These are phyloP conservation scores for Esox niger DNA, from an alignment of 2,113 vertebrate genomes.

Conservation along the genomic window DNA sequence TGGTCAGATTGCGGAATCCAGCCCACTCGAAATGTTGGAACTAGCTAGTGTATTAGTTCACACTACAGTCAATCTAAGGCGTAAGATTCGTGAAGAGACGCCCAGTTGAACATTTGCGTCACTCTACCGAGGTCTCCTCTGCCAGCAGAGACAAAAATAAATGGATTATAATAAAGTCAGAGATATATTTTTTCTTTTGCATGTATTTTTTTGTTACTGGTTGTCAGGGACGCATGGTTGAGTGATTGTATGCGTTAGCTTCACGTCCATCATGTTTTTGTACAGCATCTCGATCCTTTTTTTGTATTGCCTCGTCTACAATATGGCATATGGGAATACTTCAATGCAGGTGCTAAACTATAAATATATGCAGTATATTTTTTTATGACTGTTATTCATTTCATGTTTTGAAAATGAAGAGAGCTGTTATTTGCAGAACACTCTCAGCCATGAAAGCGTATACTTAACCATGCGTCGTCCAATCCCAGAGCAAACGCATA, in stretches of 20 bases:
- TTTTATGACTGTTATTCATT: too few species aligned
- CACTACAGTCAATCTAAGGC: constrained; percentile 24
- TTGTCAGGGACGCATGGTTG: background rate
- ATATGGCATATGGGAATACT: too few species aligned
- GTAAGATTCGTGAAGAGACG: constrained; percentile 51
- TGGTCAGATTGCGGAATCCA: constrained; percentile 36
- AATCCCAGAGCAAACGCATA: too few species aligned
- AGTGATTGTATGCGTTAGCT: background rate
- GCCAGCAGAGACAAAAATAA: constrained; percentile 47
- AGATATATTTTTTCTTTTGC: background rate
- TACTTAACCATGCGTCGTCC: too few species aligned
- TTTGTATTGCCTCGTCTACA: too few species aligned
- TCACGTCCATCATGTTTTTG: too few species aligned
- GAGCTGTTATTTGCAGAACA: too few species aligned
- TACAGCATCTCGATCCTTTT: too few species aligned
- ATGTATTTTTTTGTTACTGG: background rate
- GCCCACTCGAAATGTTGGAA: background rate
- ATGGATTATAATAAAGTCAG: background rate
- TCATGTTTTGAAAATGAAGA: too few species aligned
- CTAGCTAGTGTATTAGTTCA: constrained; percentile 49
- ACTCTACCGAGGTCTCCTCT: constrained; percentile 65
- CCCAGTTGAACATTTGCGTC: constrained; percentile 65
- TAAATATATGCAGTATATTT: too few species aligned
- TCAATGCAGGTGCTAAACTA: too few species aligned
- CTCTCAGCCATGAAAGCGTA: too few species aligned